Conservation (phyloP, 2,797 vertebrate species). For the Girardinus metallicus region DNA sequence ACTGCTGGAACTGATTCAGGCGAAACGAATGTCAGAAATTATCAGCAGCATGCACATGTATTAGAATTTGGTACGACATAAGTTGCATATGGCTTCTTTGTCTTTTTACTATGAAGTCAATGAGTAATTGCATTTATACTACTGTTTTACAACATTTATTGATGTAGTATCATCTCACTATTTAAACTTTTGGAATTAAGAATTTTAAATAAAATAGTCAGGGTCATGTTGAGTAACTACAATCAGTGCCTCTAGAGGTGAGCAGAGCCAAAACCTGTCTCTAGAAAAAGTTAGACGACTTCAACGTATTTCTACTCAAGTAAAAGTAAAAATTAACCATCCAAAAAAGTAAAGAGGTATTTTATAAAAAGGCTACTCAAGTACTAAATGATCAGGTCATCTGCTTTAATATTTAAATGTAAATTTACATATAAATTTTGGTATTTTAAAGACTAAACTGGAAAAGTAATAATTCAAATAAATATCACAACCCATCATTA, state of each 20-base stretch:
- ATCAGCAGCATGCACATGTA: conserved; percentile 49
- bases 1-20: conserved; percentile 52
- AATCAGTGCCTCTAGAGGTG: neutral
- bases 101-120: conserved; percentile 28
- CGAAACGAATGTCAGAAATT: conserved; percentile 53
- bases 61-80: conserved; percentile 52
- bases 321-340: neutral
- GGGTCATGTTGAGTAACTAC: neutral
- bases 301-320: neutral
- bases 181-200: neutral
- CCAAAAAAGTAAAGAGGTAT: neutral
- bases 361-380: neutral
- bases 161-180: too few species aligned
- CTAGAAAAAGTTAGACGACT: neutral
- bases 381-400: neutral
- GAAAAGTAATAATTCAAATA: neutral
- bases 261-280: neutral
- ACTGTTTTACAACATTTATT: neutral
- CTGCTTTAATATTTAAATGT: neutral
- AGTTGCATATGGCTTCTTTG: conserved; percentile 42
- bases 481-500: neutral
- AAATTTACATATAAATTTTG: neutral
- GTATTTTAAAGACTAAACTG: neutral
- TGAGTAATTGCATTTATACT: conserved; percentile 10
- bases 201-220: neutral